These are phyloP conservation scores for Lochmaea capreae DNA, from an alignment of 2,888 invertebrate genomes.

Conservation along the genomic window DNA sequence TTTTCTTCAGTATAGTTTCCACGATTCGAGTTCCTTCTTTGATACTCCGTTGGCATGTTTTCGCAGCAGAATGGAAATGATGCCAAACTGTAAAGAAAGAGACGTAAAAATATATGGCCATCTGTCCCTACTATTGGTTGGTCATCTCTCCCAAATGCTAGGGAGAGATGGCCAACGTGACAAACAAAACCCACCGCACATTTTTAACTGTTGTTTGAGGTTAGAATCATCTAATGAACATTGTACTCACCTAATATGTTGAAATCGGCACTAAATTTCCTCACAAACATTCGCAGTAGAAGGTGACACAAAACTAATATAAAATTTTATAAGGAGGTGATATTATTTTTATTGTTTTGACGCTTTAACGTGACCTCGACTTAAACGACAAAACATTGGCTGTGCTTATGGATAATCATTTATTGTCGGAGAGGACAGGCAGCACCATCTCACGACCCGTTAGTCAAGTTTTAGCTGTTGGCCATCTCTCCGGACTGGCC, in stretches of 20 bases:
- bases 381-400: neutral
- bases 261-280: neutral
- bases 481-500: neutral
- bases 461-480: neutral
- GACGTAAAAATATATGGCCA: slow-evolving; percentile 15
- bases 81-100: too few relatives aligned
- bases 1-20: slow-evolving; percentile 18
- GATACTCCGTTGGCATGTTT: too few relatives aligned
- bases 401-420: neutral
- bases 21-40: slow-evolving; percentile 1
- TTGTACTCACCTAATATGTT: neutral
- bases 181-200: neutral
- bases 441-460: neutral
- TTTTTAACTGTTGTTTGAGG: slow-evolving; percentile 3
- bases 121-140: neutral
- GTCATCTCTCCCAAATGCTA: neutral
- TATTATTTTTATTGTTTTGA: neutral
- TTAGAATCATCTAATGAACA: neutral
- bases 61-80: neutral
- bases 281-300: neutral
- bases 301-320: neutral
- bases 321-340: neutral
- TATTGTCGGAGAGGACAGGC: too few relatives aligned
- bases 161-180: neutral
- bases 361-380: neutral